Evolutionary conservation across 2,113 vertebrate genomes (phyloP).

Genomic region (Morone saxatilis): DNA sequence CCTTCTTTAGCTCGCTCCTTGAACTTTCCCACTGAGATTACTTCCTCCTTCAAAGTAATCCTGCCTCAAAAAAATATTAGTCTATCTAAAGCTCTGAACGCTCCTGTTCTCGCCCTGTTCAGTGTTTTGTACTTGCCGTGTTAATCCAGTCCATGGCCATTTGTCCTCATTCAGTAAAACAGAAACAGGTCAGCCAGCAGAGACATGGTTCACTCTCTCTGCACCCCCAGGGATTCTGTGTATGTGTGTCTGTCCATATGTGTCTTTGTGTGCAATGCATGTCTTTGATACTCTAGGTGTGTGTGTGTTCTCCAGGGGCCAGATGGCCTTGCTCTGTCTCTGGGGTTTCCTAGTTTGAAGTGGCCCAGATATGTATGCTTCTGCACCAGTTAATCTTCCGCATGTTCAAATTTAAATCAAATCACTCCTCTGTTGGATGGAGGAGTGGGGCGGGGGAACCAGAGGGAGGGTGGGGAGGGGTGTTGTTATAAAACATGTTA

Average conservation of each 20-base stretch:
- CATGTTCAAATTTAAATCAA: slow-evolving; percentile 47
- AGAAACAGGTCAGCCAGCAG: slow-evolving; percentile 55
- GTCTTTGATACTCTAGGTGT: slow-evolving; percentile 1
- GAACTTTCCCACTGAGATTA: neutral
- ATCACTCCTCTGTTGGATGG: slow-evolving; percentile 42
- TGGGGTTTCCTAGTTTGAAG: slow-evolving; percentile 39
- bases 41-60: neutral
- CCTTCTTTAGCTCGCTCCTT: neutral
- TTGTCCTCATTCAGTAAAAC: slow-evolving; percentile 50
- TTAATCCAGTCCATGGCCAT: slow-evolving; percentile 7
- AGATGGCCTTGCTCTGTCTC: slow-evolving; percentile 64
- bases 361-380: slow-evolving; percentile 61
- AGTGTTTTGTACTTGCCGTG: slow-evolving; percentile 38
- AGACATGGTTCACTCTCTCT: slow-evolving; percentile 7
- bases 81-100: neutral
- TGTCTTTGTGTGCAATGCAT: neutral
- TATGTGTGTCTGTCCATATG: slow-evolving; percentile 27
- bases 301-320: slow-evolving; percentile 40
- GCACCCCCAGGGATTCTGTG: neutral
- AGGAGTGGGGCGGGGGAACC: slow-evolving; percentile 4
- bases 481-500: slow-evolving; percentile 34
- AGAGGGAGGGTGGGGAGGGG: neutral
- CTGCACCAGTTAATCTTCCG: slow-evolving; percentile 66
- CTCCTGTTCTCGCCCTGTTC: neutral
- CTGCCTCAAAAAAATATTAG: neutral